Evolutionary conservation across 2,888 invertebrate species (phyloP), one percentile per base, ranked within the genome.

Genomic region (Apotomis turbidana): DNA sequence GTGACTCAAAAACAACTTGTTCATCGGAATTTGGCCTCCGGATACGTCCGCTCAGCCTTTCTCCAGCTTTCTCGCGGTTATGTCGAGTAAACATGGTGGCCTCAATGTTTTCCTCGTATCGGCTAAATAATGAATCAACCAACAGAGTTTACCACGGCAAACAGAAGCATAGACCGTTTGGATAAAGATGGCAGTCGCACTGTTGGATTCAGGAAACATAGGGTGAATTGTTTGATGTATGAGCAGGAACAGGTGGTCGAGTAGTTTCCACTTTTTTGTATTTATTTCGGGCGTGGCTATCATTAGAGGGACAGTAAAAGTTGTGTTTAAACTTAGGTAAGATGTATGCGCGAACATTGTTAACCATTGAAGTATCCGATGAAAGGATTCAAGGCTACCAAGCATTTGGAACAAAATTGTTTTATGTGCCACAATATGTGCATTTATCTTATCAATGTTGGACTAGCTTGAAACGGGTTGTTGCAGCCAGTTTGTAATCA

Each of bases 41-140:
- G 64, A 74, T 63, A 75, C 77, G 81, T 81, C 81, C 80, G 82
- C 78, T 77, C 3, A 49, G 49, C 88, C 90, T 92, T 92, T 92
- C 92, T 87, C 79, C 80, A 62, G 87, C 92, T 92, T 92, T 92
- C 91, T 84, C 89, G 76, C 79, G 76, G 82, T 63, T 63, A 63
- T 78, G 79, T 77, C 79, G 77, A 79, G 85, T 87, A 87, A 88
- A 86, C 87, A 86, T 82, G 80, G 82, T 87, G 88, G 83, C 87
- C 87, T 82, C 85, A 77, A 84, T 86, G 82, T 77, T 77, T 74
- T 54, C 67, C 13, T 9, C 73, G 68, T 58, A 63, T 69, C 71
- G 63, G 58, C 60, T 52, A 71, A 10, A 73, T 59, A 81, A 78
- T 70, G 77, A 62, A 78, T 49, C 77, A 84, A 78, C 49, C 76